Evolutionary conservation across 2,888 invertebrate genomes (phyloP).

Genomic region (Ornithoptera alexandrae): DNA sequence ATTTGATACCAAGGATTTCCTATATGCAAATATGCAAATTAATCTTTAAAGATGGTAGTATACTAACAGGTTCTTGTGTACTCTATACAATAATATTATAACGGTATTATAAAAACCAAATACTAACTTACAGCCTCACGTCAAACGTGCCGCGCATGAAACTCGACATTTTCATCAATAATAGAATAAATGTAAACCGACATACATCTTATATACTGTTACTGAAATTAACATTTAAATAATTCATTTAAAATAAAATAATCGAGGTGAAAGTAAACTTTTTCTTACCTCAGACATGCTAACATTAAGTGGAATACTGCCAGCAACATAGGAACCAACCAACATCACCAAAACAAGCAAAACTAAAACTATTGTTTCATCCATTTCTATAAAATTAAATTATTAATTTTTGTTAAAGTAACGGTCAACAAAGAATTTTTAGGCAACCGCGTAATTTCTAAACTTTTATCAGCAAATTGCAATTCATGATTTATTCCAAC

Average conservation of each 20-base stretch:
- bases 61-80: neutral
- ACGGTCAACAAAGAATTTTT: slow-evolving; percentile 8
- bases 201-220: neutral
- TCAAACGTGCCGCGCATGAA: neutral
- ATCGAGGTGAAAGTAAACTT: neutral
- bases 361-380: slow-evolving; percentile 90
- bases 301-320: slow-evolving; percentile 96
- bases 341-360: slow-evolving; percentile 95
- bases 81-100: neutral
- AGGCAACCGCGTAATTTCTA: neutral
- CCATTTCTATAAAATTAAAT: slow-evolving; percentile 79
- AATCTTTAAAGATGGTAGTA: neutral
- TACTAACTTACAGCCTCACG: neutral
- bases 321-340: slow-evolving; percentile 96
- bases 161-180: neutral
- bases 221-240: neutral
- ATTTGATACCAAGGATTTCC: slow-evolving; percentile 8
- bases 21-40: slow-evolving; percentile 4
- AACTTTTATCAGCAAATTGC: slow-evolving; percentile 16
- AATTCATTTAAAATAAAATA: neutral
- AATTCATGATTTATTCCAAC: slow-evolving; percentile 28
- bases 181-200: neutral
- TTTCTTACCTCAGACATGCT: slow-evolving; percentile 92
- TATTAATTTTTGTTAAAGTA: slow-evolving; percentile 9
- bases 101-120: neutral